These are phyloP conservation scores for Crocallis elinguaria DNA, from an alignment of 2,888 invertebrate species.

Conservation along the genomic window DNA sequence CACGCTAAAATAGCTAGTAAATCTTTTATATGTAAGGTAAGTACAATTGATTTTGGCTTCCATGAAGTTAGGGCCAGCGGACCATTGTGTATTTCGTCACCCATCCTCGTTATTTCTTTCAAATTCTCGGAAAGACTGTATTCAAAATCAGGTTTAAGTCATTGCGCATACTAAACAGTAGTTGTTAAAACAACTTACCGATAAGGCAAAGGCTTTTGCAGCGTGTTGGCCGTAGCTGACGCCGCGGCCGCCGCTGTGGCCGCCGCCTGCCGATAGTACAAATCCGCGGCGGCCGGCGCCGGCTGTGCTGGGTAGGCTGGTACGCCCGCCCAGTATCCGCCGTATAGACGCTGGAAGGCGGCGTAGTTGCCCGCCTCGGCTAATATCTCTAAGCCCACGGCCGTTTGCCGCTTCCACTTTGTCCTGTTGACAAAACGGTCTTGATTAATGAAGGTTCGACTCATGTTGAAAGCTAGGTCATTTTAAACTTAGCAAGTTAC, in stretches of 20 bases:
- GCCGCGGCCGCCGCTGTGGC: constrained; percentile 88
- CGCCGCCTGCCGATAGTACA: constrained; percentile 93
- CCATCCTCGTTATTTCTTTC: too few relatives aligned
- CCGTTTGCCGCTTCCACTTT: constrained; percentile 99
- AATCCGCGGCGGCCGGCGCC: constrained; percentile 89
- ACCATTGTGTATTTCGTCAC: too few relatives aligned
- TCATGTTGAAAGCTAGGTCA: too few relatives aligned
- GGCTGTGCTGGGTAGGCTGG: constrained; percentile 88
- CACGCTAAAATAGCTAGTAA: too few relatives aligned
- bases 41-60: too few relatives aligned
- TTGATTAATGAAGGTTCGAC: neutral
- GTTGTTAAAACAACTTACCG: constrained; percentile 62
- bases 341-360: constrained; percentile 98
- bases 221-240: constrained; percentile 86
- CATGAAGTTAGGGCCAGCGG: too few relatives aligned
- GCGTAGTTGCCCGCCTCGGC: constrained; percentile 99
- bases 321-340: constrained; percentile 89
- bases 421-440: constrained; percentile 86
- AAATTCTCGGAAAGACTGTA: too few relatives aligned
- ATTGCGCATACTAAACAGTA: neutral
- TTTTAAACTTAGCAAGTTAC: too few relatives aligned
- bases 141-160: too few relatives aligned
- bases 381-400: constrained; percentile 97
- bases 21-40: too few relatives aligned
- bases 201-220: constrained; percentile 95